Evolutionary conservation across 2,888 invertebrate genomes (phyloP), one percentile per base, ranked within the genome.

Genomic region (Agriopis marginaria): DNA sequence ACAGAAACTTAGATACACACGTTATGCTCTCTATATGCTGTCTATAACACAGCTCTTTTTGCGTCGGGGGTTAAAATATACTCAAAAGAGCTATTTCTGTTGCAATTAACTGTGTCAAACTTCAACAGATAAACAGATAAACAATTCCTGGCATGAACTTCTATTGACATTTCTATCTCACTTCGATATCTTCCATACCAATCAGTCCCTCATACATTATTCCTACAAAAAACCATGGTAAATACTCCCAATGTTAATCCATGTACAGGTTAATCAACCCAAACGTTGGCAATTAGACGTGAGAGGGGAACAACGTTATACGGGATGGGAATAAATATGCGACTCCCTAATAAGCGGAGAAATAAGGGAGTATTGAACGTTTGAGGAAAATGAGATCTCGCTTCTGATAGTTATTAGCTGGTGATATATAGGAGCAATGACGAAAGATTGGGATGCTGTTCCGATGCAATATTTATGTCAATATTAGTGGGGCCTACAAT

Each of bases 251-350:
- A 55, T 64, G 50, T 56, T 55, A 51, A 64, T 61, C 49, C 61
- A 32, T 44, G 56, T 47, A 56, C 64, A 69, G 56, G 65, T 61
- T 56, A 65, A 65, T 69, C 65, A 65, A 62, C 69, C 65, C 69
- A 64, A 69, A 70, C 58, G 69, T 63, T 66, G 70, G 53, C 66
- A 70, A 70, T 66, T 70, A 70, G 70, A 51, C 65, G 51, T 58
- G 51, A 47, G 56, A 54, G 59, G 54, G 56, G 59, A 59, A 45
- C 53, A 10, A 14, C 50, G 45, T 32, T 40, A 50, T 65, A 70
- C 63, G 63, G 40, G 66, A 63, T 40, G 55, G 54, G 70, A 70
- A 70, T 70, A 70, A 66, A 70, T 70, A 66, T 70, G 70, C 59
- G 63, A 58, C 63, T 63, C 54, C 59, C 59, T 66, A 66, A 70